phyloP scores from a whole-genome alignment of 1,140 invertebrate species.

The Lasaia peninsularis region DNA sequence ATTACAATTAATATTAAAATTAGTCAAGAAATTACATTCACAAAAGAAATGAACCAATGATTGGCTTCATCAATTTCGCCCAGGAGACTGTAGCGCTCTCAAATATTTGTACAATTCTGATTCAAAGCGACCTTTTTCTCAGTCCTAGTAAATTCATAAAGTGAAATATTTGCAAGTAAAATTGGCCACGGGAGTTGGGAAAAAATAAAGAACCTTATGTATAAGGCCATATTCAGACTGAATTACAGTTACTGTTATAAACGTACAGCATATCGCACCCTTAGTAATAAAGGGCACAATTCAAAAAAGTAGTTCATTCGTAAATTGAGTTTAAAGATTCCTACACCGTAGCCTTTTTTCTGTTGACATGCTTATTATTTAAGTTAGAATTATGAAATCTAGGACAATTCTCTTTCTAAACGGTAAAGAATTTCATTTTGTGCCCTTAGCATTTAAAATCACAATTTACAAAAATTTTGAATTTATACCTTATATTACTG shows the following conservation, averaged over 20 bases:
- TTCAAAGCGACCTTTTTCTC: slow-evolving; percentile 38
- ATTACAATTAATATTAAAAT: slow-evolving; percentile 6
- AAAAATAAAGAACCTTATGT: slow-evolving; percentile 48
- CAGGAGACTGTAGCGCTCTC: slow-evolving; percentile 23
- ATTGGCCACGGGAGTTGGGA: slow-evolving; percentile 42
- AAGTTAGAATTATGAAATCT: no score
- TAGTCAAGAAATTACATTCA: slow-evolving; percentile 7
- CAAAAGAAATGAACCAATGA: slow-evolving; percentile 16
- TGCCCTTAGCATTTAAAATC: no score
- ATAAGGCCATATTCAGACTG: slow-evolving; percentile 19
- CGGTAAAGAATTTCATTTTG: no score
- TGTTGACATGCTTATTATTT: no score
- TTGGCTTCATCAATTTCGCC: slow-evolving; percentile 21
- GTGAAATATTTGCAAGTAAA: slow-evolving; percentile 61
- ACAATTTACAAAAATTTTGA: no score
- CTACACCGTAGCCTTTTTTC: no score
- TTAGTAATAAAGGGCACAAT: no score
- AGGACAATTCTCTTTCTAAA: no score
- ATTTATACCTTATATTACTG: no score
- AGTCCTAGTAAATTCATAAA: slow-evolving; percentile 52
- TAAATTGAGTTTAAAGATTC: no score
- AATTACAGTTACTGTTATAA: not conserved
- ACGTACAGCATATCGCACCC: no score
- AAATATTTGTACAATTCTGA: slow-evolving; percentile 57
- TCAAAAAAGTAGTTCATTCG: no score